Conservation (phyloP, 2,797 vertebrate genomes). For the Mus caroli region DNA sequence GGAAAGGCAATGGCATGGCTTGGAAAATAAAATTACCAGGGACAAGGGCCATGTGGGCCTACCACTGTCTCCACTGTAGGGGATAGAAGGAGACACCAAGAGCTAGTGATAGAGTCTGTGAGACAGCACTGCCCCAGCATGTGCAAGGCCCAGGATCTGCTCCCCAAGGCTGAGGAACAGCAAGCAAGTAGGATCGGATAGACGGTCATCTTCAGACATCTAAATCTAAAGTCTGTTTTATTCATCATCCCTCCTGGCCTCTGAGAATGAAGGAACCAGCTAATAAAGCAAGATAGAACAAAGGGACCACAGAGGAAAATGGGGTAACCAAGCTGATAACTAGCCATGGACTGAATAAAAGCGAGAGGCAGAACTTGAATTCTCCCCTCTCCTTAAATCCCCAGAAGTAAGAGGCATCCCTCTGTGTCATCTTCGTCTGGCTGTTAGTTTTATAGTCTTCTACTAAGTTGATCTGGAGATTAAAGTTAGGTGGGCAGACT, state of each 20-base stretch:
- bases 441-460: not conserved
- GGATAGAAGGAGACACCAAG: not conserved
- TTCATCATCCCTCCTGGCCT: not conserved
- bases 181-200: not conserved
- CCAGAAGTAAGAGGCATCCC: not conserved
- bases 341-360: accelerated
- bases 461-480: not conserved
- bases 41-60: not conserved
- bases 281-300: not conserved
- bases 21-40: not conserved
- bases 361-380: too few relatives aligned
- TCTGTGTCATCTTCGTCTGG: not conserved
- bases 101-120: not conserved
- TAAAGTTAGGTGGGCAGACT: not conserved
- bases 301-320: not conserved
- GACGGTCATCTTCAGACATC: not conserved
- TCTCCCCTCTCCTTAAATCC: not conserved
- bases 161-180: not conserved
- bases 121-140: not conserved
- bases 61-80: not conserved
- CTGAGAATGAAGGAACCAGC: not conserved
- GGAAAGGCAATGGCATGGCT: not conserved
- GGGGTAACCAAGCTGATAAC: not conserved
- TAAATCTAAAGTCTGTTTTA: not conserved
- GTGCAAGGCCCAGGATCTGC: not conserved